Evolutionary conservation across 2,888 invertebrate species (phyloP), one percentile per base, ranked within the genome.

Genomic region (Slavum lentiscoides): DNA sequence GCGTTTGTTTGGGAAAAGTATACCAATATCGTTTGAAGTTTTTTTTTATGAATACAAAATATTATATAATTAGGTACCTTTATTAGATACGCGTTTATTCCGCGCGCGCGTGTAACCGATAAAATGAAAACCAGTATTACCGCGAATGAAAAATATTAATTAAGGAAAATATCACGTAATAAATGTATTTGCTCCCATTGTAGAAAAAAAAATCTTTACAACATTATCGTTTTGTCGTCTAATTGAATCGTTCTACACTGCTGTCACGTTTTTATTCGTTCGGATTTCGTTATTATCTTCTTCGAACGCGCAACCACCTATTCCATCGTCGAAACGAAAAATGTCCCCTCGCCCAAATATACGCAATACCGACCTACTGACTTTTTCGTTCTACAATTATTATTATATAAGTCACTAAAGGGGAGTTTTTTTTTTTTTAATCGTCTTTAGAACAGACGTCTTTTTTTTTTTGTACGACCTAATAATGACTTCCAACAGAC

Each of bases 401-500:
- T 49, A 64, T 64, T 53, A 17, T 74, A 37, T n/a, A 30, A 64
- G 64, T 74, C 64, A 39, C 64, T 53, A 21, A 74, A 74, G 37
- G 23, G 39, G 37, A 3, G 13, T 15, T 13, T 58, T 58, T 11
- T 2, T 11, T 49, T 49, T 49, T 49, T 49, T 49, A 9, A 11
- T 55, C 62, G 37, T 74, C 39, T 17, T 74, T 39, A 8, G 37
- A 66, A 3, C 9, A 74, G 13, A 55, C 58, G 55, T 30, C 69
- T n/a, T 69, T 62, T 43, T 8, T 66, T 66, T 39, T n/a, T 0
- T 30, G 58, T 39, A 23, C 55, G 19, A 17, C 55, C 66, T 66
- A 66, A 74, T 74, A 66, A 74, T 43, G 23, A 66, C 66, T 64
- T 74, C 58, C 58, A 58, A 23, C 39, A 13, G 19, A n/a, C n/a